A percentile compares a stretch with the other conserved stretches of the same genome.
Evolutionary conservation across 2,113 vertebrate species (phyloP).

Genomic region (Cephalopterus ornatus): DNA sequence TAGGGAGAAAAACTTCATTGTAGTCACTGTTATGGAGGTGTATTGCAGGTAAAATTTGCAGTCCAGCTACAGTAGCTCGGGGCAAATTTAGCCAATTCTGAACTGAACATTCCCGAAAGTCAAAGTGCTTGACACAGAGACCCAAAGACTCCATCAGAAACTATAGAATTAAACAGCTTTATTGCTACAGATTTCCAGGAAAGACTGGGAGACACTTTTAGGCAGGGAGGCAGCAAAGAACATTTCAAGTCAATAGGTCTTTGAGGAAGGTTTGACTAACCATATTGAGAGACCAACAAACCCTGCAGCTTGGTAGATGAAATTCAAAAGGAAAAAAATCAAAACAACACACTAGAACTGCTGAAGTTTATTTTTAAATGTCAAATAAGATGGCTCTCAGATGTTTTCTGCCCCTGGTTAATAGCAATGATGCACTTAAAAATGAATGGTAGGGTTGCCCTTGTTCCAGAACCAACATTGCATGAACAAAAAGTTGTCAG

Average conservation of each 20-base stretch:
- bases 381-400: not conserved
- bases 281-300: not conserved
- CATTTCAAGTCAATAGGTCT: not conserved
- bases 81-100: not conserved
- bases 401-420: not conserved
- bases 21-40: not conserved
- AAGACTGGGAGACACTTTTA: not conserved
- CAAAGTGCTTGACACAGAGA: not conserved
- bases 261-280: not conserved
- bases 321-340: not conserved
- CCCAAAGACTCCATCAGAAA: not conserved
- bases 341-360: not conserved
- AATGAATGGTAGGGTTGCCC: not conserved
- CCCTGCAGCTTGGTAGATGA: not conserved
- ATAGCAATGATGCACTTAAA: not conserved
- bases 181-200: not conserved
- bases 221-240: not conserved
- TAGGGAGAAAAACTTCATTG: not conserved
- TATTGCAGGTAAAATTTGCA: not conserved
- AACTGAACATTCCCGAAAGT: not conserved
- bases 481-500: not conserved
- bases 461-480: not conserved
- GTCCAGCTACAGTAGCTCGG: accelerated
- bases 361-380: not conserved
- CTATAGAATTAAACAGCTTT: not conserved